Percentiles rank a stretch among this genome's conserved stretches.
phyloP scores from a whole-genome alignment of 1,140 invertebrate species.

The Odontomachus brunneus region DNA sequence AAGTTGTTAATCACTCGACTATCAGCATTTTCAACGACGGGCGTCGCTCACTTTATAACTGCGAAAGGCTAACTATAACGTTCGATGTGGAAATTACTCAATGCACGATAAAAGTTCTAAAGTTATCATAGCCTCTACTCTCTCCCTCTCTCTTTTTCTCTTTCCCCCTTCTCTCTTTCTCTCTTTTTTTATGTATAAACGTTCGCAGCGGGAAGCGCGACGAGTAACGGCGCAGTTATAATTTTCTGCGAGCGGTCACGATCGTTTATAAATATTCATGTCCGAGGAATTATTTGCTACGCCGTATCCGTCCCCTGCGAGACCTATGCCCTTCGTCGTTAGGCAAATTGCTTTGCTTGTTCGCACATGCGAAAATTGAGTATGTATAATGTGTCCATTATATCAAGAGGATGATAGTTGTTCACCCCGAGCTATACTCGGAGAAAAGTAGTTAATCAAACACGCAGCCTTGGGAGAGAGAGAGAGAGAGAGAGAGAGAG shows the following conservation, averaged over 20 bases:
- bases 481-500: no score
- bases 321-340: slow-evolving; percentile 56
- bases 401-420: slow-evolving; percentile 29
- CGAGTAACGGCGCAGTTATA: slow-evolving; percentile 23
- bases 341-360: slow-evolving; percentile 56
- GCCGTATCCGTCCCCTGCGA: background rate
- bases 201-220: background rate
- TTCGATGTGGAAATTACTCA: slow-evolving; percentile 19
- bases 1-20: background rate
- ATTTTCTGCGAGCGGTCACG: slow-evolving; percentile 16
- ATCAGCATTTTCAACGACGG: background rate
- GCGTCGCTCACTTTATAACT: background rate
- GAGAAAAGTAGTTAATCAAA: slow-evolving; percentile 17
- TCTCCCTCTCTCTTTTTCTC: background rate
- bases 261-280: slow-evolving; percentile 57
- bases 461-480: background rate
- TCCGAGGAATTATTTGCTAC: slow-evolving; percentile 15
- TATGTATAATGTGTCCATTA: slow-evolving; percentile 31
- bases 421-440: background rate
- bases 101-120: background rate
- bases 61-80: background rate
- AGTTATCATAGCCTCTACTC: background rate
- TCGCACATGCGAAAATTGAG: slow-evolving; percentile 44
- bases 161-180: no score
- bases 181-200: background rate